Evolutionary conservation across 2,113 vertebrate genomes (phyloP).

Genomic region (Leptosomus discolor): DNA sequence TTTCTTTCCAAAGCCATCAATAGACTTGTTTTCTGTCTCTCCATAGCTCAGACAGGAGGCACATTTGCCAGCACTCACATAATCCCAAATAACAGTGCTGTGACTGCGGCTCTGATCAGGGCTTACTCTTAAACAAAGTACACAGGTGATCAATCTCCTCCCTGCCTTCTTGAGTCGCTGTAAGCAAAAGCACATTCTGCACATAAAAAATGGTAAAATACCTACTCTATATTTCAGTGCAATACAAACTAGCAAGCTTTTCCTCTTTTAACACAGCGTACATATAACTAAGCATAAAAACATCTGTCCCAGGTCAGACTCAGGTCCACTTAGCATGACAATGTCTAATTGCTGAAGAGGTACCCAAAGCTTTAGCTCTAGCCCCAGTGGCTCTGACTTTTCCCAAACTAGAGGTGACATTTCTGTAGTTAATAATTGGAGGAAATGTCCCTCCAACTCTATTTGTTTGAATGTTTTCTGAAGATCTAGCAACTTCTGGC

Average conservation of each 20-base stretch:
- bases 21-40: neutral
- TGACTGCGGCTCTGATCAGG: neutral
- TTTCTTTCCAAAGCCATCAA: neutral
- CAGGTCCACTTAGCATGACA: neutral
- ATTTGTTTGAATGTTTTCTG: neutral
- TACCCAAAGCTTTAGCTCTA: neutral
- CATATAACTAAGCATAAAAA: neutral
- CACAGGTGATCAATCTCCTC: neutral
- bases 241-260: neutral
- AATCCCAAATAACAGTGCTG: neutral
- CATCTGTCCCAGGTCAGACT: neutral
- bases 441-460: neutral
- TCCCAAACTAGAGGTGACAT: neutral
- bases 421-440: neutral
- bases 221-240: neutral
- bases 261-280: neutral
- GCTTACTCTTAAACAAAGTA: neutral
- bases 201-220: neutral
- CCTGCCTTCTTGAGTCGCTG: neutral
- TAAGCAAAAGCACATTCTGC: neutral
- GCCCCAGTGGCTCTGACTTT: neutral
- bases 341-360: neutral
- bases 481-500: neutral
- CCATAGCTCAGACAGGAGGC: neutral
- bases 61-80: neutral